These are phyloP conservation scores for Cantharis lateralis DNA, from an alignment of 2,888 invertebrate genomes.

Conservation along the genomic window DNA sequence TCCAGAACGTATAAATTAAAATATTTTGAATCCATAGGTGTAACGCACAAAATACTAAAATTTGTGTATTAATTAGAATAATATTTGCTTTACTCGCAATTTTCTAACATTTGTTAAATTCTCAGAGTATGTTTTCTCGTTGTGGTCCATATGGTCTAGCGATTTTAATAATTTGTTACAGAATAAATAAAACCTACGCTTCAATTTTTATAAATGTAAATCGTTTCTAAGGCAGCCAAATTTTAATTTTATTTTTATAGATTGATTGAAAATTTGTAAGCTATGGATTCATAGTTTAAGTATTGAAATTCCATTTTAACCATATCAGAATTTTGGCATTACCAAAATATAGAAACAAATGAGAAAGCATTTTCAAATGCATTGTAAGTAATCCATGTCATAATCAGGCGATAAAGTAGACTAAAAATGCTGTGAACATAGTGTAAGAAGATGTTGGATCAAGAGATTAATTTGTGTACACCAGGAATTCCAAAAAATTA, in stretches of 20 bases:
- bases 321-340: too few species aligned
- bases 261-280: neutral
- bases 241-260: neutral
- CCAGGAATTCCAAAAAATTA: too few species aligned
- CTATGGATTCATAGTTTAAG: too few species aligned
- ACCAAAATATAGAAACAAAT: too few species aligned
- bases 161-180: neutral
- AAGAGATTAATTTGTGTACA: too few species aligned
- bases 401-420: too few species aligned
- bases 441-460: too few species aligned
- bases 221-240: neutral
- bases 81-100: slow-evolving; percentile 7
- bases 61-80: slow-evolving; percentile 7
- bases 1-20: slow-evolving; percentile 5
- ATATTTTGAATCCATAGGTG: neutral
- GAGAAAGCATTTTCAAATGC: too few species aligned
- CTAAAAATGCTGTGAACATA: too few species aligned
- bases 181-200: neutral
- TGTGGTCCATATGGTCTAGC: slow-evolving; percentile 30
- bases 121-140: slow-evolving; percentile 47
- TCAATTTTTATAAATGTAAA: neutral
- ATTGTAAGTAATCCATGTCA: too few species aligned
- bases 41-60: neutral
- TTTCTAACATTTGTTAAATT: slow-evolving; percentile 45
- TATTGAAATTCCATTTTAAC: too few species aligned